Conservation (phyloP, 37 sponge, comb jelly and placozoan genomes). For the Sycon ciliatum region DNA sequence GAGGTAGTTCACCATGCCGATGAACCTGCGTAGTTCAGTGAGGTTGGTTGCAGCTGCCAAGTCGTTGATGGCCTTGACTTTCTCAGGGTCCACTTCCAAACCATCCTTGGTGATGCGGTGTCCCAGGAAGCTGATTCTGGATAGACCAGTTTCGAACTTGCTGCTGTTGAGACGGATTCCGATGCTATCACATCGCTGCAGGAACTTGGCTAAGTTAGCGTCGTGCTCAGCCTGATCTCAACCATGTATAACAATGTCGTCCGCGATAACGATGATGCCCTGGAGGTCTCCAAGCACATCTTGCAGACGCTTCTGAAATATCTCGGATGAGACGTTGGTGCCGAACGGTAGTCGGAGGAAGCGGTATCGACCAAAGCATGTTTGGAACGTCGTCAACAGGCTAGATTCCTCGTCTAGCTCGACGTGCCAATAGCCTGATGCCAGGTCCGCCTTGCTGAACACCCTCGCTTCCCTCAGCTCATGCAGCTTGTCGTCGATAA, state of each 20-base stretch:
- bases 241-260: slow-evolving; percentile 30
- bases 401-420: slow-evolving; percentile 18
- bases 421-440: slow-evolving; percentile 42
- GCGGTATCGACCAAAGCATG: slow-evolving; percentile 22
- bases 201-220: slow-evolving; percentile 27
- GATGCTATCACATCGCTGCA: not conserved
- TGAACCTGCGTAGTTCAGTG: slow-evolving; percentile 29
- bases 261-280: slow-evolving; percentile 23
- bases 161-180: slow-evolving; percentile 15
- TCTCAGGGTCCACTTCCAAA: slow-evolving; percentile 32
- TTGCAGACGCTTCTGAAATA: slow-evolving; percentile 39
- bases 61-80: slow-evolving; percentile 40
- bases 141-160: slow-evolving; percentile 20
- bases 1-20: slow-evolving; percentile 13
- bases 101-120: slow-evolving; percentile 38
- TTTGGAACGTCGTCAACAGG: slow-evolving; percentile 49
- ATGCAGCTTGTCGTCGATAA: slow-evolving; percentile 26
- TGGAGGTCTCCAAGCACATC: slow-evolving; percentile 22
- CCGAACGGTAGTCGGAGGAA: slow-evolving; percentile 42
- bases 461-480: slow-evolving; percentile 26
- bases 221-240: no score
- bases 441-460: slow-evolving; percentile 32
- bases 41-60: slow-evolving; percentile 41
- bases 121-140: slow-evolving; percentile 40
- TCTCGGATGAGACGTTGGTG: slow-evolving; percentile 33